Percentiles rank a stretch among this genome's conserved stretches.
Evolutionary conservation across 2,888 invertebrate species (phyloP).

Genomic region (Mythimna vitellina): DNA sequence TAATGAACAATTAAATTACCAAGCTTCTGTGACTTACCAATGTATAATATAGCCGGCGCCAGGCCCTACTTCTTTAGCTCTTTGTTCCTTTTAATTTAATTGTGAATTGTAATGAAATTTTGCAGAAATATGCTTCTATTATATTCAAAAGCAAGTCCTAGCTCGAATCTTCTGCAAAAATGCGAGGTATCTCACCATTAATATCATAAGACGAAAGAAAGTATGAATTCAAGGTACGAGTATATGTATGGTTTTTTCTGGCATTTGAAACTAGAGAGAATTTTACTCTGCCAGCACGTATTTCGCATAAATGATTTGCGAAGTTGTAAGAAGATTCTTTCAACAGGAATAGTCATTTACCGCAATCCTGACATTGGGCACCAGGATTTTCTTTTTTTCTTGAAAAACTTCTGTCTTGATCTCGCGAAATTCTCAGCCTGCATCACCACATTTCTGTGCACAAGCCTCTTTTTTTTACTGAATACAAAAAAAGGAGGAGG

Average conservation of each 20-base stretch:
- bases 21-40: constrained; percentile 20
- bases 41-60: constrained; percentile 20
- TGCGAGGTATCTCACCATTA: constrained; percentile 3
- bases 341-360: not conserved
- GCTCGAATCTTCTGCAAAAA: constrained; percentile 24
- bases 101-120: constrained; percentile 51
- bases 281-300: not conserved
- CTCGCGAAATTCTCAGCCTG: not conserved
- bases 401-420: not conserved
- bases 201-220: not conserved
- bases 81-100: constrained; percentile 46
- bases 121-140: constrained; percentile 35
- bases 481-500: too few relatives aligned
- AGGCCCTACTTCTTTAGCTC: constrained; percentile 20
- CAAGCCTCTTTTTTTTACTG: too few relatives aligned
- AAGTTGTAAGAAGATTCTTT: not conserved
- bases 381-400: not conserved
- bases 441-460: not conserved
- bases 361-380: not conserved
- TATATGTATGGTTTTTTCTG: not conserved
- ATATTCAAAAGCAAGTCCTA: constrained; percentile 26
- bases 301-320: not conserved
- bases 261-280: not conserved
- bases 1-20: constrained; percentile 36
- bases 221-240: constrained; percentile 1